Conservation (phyloP, 30 jellyfish, hydroid and myxozoan species). For the Hydractinia symbiolongicarpus region DNA sequence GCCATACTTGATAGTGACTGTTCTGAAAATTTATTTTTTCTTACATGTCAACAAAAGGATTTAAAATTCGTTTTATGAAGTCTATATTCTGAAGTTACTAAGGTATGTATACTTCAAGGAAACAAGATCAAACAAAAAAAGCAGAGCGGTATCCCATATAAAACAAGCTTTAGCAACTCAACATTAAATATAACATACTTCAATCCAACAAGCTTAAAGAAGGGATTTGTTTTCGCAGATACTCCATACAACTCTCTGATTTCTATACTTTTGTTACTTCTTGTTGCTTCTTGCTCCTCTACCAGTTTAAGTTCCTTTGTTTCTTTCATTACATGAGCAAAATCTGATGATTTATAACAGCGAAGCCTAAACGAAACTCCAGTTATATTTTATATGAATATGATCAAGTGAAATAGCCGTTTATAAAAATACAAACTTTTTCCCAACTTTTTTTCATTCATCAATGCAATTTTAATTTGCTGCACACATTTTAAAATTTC, state of each 20-base stretch:
- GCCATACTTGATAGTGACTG: no score
- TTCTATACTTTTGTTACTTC: slow-evolving; percentile 41
- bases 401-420: no score
- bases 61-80: no score
- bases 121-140: not conserved
- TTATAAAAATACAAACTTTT: no score
- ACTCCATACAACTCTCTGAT: slow-evolving; percentile 62
- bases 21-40: no score
- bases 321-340: slow-evolving; percentile 47
- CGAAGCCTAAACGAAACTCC: not conserved
- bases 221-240: slow-evolving; percentile 58
- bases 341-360: slow-evolving; percentile 24
- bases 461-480: no score
- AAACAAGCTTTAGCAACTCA: not conserved
- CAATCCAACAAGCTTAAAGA: slow-evolving; percentile 40
- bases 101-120: not conserved
- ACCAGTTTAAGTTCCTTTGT: slow-evolving; percentile 4
- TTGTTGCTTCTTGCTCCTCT: slow-evolving; percentile 23
- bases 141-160: not conserved
- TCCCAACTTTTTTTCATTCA: no score
- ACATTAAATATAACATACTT: slow-evolving; percentile 25
- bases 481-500: no score
- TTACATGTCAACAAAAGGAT: no score
- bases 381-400: no score
- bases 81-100: no score